Evolutionary conservation across 2,888 invertebrate species (phyloP).

Genomic region (Xylocampa areola): DNA sequence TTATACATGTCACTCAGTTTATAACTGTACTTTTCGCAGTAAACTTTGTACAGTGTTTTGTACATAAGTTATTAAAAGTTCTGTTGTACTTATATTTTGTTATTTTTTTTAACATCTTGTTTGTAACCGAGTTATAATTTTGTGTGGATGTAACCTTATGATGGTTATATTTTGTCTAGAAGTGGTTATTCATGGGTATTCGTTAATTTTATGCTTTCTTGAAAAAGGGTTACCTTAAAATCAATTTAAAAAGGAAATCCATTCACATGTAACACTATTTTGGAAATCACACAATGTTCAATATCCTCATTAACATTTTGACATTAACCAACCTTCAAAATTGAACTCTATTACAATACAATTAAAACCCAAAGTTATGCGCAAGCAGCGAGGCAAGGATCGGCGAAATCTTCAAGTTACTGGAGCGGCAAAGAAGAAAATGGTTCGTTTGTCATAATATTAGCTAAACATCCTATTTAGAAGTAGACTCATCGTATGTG

Average conservation of each 20-base stretch:
- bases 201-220: too few species aligned
- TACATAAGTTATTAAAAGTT: conserved; percentile 83
- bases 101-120: conserved; percentile 57
- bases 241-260: neutral
- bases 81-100: conserved; percentile 68
- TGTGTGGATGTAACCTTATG: neutral
- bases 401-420: conserved; percentile 83
- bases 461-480: conserved; percentile 63
- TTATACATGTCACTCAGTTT: conserved; percentile 36
- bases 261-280: neutral
- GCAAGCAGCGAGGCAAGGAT: conserved; percentile 89
- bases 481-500: conserved; percentile 75
- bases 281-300: neutral
- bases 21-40: conserved; percentile 53
- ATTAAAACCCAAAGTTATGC: conserved; percentile 81
- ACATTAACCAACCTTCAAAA: conserved; percentile 30
- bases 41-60: conserved; percentile 67
- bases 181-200: too few species aligned
- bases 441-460: conserved; percentile 78
- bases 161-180: conserved; percentile 3
- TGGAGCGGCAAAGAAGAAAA: conserved; percentile 88
- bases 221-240: neutral
- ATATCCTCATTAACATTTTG: neutral
- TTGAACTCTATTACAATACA: conserved; percentile 51
- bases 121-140: conserved; percentile 2